These are phyloP conservation scores for Acanthurus tractus DNA, from an alignment of 2,797 vertebrate species.

Conservation along the genomic window DNA sequence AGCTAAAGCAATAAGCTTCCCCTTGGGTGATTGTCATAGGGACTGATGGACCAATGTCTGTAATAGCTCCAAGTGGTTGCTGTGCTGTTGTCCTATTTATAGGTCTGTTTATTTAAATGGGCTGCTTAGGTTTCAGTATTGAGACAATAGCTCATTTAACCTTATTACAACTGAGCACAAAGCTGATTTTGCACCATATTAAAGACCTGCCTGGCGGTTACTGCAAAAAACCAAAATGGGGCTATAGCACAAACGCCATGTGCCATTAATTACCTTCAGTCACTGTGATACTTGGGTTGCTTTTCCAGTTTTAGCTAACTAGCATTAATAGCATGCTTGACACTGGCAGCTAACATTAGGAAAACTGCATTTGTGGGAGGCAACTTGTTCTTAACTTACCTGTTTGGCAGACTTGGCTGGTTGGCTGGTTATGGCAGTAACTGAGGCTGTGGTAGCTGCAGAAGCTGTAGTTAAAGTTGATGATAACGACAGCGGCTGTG, in stretches of 20 bases:
- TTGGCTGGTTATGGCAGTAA: conserved; percentile 61
- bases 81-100: conserved; percentile 82
- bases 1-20: conserved; percentile 80
- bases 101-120: conserved; percentile 78
- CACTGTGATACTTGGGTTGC: neutral
- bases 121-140: conserved; percentile 73
- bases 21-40: conserved; percentile 78
- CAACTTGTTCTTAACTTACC: conserved; percentile 70
- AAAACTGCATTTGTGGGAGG: conserved; percentile 11
- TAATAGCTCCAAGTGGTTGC: conserved; percentile 80
- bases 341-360: conserved; percentile 8
- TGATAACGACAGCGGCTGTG: conserved; percentile 53
- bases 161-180: conserved; percentile 66
- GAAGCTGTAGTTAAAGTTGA: conserved; percentile 61
- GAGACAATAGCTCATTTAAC: conserved; percentile 78
- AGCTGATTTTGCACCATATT: conserved; percentile 42
- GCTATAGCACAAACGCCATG: conserved; percentile 13
- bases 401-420: conserved; percentile 79
- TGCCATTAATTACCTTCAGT: conserved; percentile 29
- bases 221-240: conserved; percentile 33
- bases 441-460: conserved; percentile 38
- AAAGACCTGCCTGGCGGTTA: conserved; percentile 19
- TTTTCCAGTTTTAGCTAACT: conserved; percentile 23
- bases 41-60: conserved; percentile 80
- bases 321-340: conserved; percentile 22